These are phyloP conservation scores for Drosophila tropicalis DNA, from an alignment of 1,140 invertebrate species.

Conservation along the genomic window DNA sequence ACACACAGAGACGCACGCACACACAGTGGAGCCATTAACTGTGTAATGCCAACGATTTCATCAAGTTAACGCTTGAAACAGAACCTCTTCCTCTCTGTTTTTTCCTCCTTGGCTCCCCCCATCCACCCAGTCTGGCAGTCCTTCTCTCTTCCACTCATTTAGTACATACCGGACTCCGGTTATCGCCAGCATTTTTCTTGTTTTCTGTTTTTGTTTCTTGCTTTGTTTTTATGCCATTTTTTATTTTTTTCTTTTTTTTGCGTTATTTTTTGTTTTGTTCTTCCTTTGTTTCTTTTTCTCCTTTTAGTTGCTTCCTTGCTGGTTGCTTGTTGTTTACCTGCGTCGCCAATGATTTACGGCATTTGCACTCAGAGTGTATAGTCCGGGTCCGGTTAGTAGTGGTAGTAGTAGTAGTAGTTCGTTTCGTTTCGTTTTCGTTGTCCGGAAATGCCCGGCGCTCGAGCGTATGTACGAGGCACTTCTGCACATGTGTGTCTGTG, in stretches of 20 bases:
- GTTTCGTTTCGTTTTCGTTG: conserved; percentile 12
- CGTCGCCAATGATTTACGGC: conserved; percentile 10
- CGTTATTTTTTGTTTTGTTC: neutral
- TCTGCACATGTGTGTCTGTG: neutral
- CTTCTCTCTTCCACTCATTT: neutral
- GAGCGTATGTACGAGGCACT: conserved; percentile 5
- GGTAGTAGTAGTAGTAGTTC: neutral
- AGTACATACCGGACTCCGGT: conserved; percentile 10
- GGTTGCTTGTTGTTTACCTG: conserved; percentile 11
- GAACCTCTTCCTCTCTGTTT: neutral
- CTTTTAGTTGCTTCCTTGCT: conserved; percentile 10
- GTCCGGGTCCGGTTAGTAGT: conserved; percentile 11
- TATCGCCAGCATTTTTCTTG: conserved; percentile 13
- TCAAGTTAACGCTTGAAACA: conserved; percentile 12
- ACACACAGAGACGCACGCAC: neutral
- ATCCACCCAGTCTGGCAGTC: neutral
- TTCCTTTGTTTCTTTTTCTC: neutral
- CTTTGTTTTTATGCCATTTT: conserved; percentile 14
- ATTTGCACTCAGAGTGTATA: conserved; percentile 14
- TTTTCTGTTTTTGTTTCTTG: conserved; percentile 10
- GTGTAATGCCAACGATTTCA: conserved; percentile 8
- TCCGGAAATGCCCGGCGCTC: conserved; percentile 9
- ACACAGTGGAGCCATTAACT: conserved; percentile 5
- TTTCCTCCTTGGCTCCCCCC: neutral
- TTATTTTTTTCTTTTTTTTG: neutral